Percentiles rank a stretch among this genome's conserved stretches.
These are phyloP conservation scores for Xiphophorus hellerii DNA, from an alignment of 2,113 vertebrate species.

Conservation along the genomic window DNA sequence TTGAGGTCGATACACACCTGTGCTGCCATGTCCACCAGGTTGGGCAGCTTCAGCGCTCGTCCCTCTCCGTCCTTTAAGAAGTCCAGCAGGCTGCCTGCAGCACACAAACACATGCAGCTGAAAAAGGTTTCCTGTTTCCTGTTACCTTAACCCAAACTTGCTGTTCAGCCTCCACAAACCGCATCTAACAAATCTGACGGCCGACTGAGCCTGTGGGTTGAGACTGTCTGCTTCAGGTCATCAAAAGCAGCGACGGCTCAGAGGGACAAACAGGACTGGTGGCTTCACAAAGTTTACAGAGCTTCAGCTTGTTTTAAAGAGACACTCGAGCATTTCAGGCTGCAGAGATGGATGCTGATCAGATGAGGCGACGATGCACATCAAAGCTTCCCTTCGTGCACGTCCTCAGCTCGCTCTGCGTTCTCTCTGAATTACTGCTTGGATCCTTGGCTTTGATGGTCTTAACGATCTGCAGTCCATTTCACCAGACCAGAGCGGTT, in stretches of 20 bases:
- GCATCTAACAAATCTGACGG: background rate
- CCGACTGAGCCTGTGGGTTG: background rate
- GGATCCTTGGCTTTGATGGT: constrained; percentile 25
- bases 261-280: constrained; percentile 5
- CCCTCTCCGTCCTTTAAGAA: constrained; percentile 94
- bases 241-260: background rate
- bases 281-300: background rate
- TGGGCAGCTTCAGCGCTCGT: constrained; percentile 90
- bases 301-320: too few relatives aligned
- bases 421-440: constrained; percentile 21
- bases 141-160: background rate
- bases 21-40: constrained; percentile 96
- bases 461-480: constrained; percentile 37
- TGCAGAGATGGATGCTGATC: constrained; percentile 23
- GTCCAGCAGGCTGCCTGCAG: constrained; percentile 93
- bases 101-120: constrained; percentile 15
- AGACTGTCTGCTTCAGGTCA: background rate
- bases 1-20: constrained; percentile 80
- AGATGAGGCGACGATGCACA: background rate
- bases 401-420: constrained; percentile 23
- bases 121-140: background rate
- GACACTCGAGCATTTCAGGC: background rate
- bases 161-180: background rate
- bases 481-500: background rate
- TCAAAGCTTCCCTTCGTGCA: constrained; percentile 14